Base-by-base conservation (phyloP, 2,888 invertebrate species). In the Drosophila cyrtoloma region DNA sequence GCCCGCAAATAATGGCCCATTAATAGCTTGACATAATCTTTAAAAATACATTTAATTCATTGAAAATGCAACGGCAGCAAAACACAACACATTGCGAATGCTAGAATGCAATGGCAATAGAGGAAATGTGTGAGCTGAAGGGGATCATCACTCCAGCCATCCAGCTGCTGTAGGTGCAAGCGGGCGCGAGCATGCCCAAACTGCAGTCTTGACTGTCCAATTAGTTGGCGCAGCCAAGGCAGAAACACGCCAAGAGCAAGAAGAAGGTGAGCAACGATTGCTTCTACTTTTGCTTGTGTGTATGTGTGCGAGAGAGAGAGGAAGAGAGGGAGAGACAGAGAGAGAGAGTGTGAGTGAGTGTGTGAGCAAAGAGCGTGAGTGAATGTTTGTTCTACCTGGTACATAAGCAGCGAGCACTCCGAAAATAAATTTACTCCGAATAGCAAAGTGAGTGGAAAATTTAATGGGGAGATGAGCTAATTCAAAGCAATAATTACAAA, bases 31-130 rank as follows among this genome's bases (percentile, higher is more conserved):
- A 81, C 75, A 81, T 73, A 73, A 75, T 81, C 77, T 75, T 62
- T 75, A 73, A 80, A 77, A 75, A 75, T 80, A 82, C 72, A 74
- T 83, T 73, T 83, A 85, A 79, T 78, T 84, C 75, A 81, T 79
- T 75, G 81, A 77, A 68, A 79, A 71, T 65, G 79, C 72, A 79
- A 39, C 50, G 37, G 42, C 62, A 62, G 28, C 59, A 39, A 56
- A 47, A 14, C 12, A 1, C 59, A 42, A 12, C 55, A 42, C 52
- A 57, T 39, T 39, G 39, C 32, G 22, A 30, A 57, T 39, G 75
- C 52, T 50, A 71, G 75, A 82, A 58, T 76, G 80, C 67, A 80
- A 80, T 42, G 70, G 78, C 77, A 42, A 74, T 70, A 76, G 58
- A 50, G 60, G 60, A 71, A 71, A 52, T 47, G 33, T 47, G 61